Evolutionary conservation across 2,888 invertebrate genomes (phyloP), one percentile per base, ranked within the genome.

Genomic region (Parnassius mnemosyne): DNA sequence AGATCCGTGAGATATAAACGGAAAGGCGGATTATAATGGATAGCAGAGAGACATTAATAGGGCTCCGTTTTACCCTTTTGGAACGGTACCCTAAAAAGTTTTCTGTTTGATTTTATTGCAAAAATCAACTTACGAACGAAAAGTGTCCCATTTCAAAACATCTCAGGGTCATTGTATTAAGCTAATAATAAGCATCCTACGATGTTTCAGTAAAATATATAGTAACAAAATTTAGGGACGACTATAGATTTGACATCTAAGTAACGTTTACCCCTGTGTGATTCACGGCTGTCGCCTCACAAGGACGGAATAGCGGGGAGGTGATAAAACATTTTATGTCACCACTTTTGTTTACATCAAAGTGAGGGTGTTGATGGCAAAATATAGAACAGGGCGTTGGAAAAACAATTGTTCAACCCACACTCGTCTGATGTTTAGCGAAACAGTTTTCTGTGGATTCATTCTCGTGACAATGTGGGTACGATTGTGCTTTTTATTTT

Each of bases 321-420:
- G 71, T 77, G 78, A 85, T 84, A 87, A 87, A 86, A 86, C 83
- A 81, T 86, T 87, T 86, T 82, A 84, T 80, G 77, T 77, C 78
- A 80, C 80, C 77, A 79, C 80, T 84, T 81, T 83, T 86, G 83
- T 86, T 86, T 83, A 82, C 77, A 81, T 80, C 80, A 81, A 81
- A 82, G 78, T 69, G 71, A 75, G 71, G 74, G 77, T 77, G 77
- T 70, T 65, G 75, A 75, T 77, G 77, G 74, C 75, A 74, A 71
- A 78, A 79, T 77, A 74, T 76, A 65, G 72, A 75, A 69, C 70
- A 68, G 67, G 67, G 59, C 66, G 69, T 59, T 64, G 68, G 71
- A 68, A 72, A 70, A 71, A 71, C 77, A 74, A 78, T 83, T 78
- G 78, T 76, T 69, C 63, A 66, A 58, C 55, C 57, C 62, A 69